Percentiles rank a stretch among this genome's conserved stretches.
Conservation (phyloP, 2,888 invertebrate genomes). For the Xanthorhoe spadicearia region DNA sequence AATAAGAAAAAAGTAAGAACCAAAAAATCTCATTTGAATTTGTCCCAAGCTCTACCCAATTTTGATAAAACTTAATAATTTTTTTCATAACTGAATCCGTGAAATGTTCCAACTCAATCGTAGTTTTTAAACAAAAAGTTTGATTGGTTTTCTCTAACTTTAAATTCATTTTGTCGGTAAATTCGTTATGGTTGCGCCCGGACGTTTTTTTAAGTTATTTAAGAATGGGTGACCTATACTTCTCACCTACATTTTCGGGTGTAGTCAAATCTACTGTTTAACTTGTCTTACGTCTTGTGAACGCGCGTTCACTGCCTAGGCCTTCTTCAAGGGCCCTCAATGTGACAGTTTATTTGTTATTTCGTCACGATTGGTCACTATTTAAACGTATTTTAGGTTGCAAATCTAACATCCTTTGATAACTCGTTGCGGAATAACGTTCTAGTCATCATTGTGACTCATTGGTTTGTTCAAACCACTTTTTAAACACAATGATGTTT, state of each 20-base stretch:
- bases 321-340: no score
- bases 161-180: slow-evolving; percentile 8
- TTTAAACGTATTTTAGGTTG: no score
- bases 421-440: not conserved
- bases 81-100: slow-evolving; percentile 20
- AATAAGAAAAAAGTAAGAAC: no score
- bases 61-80: slow-evolving; percentile 15
- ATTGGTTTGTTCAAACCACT: slow-evolving; percentile 23
- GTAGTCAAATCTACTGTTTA: not conserved
- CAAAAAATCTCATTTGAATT: not conserved
- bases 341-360: no score
- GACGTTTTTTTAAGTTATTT: not conserved
- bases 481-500: slow-evolving; percentile 21
- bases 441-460: slow-evolving; percentile 21
- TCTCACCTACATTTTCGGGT: not conserved
- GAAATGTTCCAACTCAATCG: slow-evolving; percentile 42
- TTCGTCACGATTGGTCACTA: no score
- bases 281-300: no score
- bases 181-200: not conserved
- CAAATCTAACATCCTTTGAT: not conserved
- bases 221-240: not conserved
- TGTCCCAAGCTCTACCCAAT: not conserved
- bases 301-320: no score
- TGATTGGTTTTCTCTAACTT: slow-evolving; percentile 40
- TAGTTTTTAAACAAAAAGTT: slow-evolving; percentile 47